These are phyloP conservation scores for Brachionus manjavacas DNA, from an alignment of 1,140 invertebrate genomes.

Conservation along the genomic window DNA sequence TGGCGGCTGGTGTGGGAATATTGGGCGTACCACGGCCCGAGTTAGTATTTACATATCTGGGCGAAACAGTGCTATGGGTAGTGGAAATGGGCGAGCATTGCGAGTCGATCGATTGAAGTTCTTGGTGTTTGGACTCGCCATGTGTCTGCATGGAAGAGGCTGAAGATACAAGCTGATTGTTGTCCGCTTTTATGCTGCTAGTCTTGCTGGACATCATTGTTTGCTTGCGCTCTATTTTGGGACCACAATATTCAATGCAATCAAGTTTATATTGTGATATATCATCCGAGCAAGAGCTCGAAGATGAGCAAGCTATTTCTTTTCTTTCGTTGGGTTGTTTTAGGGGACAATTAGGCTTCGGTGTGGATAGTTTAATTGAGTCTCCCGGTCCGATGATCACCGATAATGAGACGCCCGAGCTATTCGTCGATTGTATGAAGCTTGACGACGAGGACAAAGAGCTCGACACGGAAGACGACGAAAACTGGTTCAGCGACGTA, in stretches of 20 bases:
- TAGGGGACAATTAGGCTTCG: not conserved
- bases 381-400: slow-evolving; percentile 12
- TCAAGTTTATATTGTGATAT: slow-evolving; percentile 13
- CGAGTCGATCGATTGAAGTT: not conserved
- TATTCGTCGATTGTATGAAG: not conserved
- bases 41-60: not conserved
- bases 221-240: not conserved
- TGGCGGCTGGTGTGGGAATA: not conserved
- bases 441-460: slow-evolving; percentile 11
- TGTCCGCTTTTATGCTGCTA: not conserved
- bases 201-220: not conserved
- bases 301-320: slow-evolving; percentile 5
- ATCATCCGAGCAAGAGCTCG: slow-evolving; percentile 30
- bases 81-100: not conserved
- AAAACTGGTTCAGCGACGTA: slow-evolving; percentile 11
- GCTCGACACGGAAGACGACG: not conserved
- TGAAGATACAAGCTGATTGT: not conserved
- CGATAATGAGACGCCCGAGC: not conserved
- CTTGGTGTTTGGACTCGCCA: not conserved
- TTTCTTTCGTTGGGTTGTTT: slow-evolving; percentile 3
- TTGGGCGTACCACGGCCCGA: not conserved
- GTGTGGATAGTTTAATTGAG: slow-evolving; percentile 10
- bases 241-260: not conserved
- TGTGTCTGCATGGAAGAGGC: not conserved
- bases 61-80: not conserved